Base-by-base conservation (phyloP, 2,888 invertebrate genomes). In the Trichopria drosophilae region DNA sequence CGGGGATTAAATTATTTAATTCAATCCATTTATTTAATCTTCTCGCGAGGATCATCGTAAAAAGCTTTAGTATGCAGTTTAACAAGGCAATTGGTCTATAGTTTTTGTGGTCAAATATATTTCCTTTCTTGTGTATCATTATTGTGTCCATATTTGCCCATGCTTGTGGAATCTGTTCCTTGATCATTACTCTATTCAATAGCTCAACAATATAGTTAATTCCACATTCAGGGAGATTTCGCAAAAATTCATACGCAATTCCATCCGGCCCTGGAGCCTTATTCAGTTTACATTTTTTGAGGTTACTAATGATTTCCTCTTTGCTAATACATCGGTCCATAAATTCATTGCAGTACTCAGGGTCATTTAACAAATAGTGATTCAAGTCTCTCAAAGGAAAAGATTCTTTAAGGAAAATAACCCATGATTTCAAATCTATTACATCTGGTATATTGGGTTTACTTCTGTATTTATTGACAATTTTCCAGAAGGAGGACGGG, bases 11-110 rank as follows among this genome's bases (percentile, higher is more conserved):
- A 34, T 34, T 15, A 19, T 12, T 12, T 6, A 1, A 10, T 15
- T 34, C 34, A 15, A 34, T 34, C 34, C 34, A 34, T 34, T 34
- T 34, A 13, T 15, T 10, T 3, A 34, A n/a, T 34, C 34, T 15
- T 34, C 12, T 15, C 3, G 28, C n/a, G 3, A 28, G 28, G 3
- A 28, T 28, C 13, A 12, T n/a, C 28, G 13, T 28, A 6, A 28
- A 28, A 12, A 28, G 4, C 6, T 28, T 28, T 28, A 13, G 13
- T 3, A 28, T 28, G n/a, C n/a, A n/a, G n/a, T n/a, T n/a, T n/a
- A n/a, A n/a, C n/a, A n/a, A n/a, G n/a, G n/a, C n/a, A n/a, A 6
- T 28, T n/a, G 28, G 28, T 4, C 28, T n/a, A 28, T 28, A 28
- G 13, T 28, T 28, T 6, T n/a, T 12, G 3, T 15, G 34, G 19